Conservation (phyloP, 2,113 vertebrate genomes). For the Mungos mungo region DNA sequence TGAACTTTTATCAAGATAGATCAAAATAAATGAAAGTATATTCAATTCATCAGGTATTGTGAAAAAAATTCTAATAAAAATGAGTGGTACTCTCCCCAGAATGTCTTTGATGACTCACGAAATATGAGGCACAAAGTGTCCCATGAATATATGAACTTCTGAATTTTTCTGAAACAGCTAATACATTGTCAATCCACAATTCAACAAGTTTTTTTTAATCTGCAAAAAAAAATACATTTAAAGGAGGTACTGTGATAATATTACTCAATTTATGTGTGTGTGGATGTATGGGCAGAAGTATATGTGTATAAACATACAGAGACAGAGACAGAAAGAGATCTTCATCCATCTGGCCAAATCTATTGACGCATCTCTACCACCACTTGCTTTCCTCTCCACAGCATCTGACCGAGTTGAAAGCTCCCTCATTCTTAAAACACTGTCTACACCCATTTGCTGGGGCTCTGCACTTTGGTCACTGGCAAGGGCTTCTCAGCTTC, state of each 20-base stretch:
- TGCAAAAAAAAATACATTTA: not conserved
- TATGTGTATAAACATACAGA: not conserved
- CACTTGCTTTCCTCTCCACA: not conserved
- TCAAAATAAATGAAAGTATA: slow-evolving; percentile 22
- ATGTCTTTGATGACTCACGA: slow-evolving; percentile 18
- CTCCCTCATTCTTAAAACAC: not conserved
- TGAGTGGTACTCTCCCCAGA: not conserved
- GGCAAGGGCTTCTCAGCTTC: not conserved
- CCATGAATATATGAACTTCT: not conserved
- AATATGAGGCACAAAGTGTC: not conserved
- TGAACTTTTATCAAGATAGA: not conserved
- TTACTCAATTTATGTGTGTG: not conserved
- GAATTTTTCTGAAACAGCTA: slow-evolving; percentile 20
- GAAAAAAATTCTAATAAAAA: slow-evolving; percentile 44
- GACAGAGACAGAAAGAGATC: not conserved
- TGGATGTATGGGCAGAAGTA: not conserved
- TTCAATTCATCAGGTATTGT: not conserved
- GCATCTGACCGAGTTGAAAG: not conserved
- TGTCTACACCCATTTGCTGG: not conserved
- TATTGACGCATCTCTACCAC: not conserved
- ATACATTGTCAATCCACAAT: not conserved
- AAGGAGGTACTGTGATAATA: not conserved
- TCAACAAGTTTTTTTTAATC: not conserved
- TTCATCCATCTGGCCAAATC: not conserved
- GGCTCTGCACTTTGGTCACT: not conserved